Evolutionary conservation across 1,140 invertebrate species (phyloP), one percentile per base, ranked within the genome.

Genomic region (Ylistrum balloti): DNA sequence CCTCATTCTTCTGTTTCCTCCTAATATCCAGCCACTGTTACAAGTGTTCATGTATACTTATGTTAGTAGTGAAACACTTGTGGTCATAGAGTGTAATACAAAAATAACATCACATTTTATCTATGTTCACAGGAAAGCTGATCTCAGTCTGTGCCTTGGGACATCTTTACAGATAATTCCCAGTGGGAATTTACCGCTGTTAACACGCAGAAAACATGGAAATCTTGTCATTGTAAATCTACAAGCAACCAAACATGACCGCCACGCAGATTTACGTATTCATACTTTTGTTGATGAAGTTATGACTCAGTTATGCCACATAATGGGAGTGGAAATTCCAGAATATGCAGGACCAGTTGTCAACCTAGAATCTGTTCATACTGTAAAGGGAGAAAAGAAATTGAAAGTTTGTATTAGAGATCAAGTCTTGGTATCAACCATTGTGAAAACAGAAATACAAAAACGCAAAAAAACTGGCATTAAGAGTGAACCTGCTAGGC

Each of bases 111-210:
- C 13, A 38, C 28, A n/a, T 74, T 74, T 28, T 74, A 9, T 28
- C 28, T 74, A 28, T n/a, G 56, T 74, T 11, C 17, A 90, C 94
- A 98, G 98, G 94, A 97, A 98, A 94, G 98, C 98, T 34, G 99
- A 99, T 97, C 96, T 99, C 34, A 98, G 98, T 96, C 98, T 99
- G 94, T 99, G 98, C 94, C 96, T 99, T 86, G 99, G 99, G 56
- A 99, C 99, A 56, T 99, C 99, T 32, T 96, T 99, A 85, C 99
- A 99, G 97, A 99, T 99, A 93, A 97, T 99, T 93, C 99, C 99
- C 87, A 99, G 98, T 97, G 99, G 99, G 41, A 99, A 99, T 96
- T 97, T 99, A 91, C 99, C 99, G 38, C 96, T 99, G 32, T 97
- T 98, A 11, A 98, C 98, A 33, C 98, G 99, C 93, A 98, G 98